Evolutionary conservation across 2,797 vertebrate genomes (phyloP), one percentile per base, ranked within the genome.

Genomic region (Pseudomugil gertrudae): DNA sequence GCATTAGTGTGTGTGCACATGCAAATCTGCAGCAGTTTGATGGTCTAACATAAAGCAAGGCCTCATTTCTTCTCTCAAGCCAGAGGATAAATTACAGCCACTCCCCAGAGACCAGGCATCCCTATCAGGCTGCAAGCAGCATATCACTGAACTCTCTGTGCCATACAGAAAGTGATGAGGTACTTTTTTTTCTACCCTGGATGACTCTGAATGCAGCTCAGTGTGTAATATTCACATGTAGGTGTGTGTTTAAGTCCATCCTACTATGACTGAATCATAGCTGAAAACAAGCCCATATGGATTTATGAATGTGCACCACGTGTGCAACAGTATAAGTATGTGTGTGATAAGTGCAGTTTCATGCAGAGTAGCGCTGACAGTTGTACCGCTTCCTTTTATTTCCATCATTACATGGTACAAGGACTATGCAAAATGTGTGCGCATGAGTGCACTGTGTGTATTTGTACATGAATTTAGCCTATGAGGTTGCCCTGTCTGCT

Each of bases 1-100:
- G 53, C 48, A 21, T 33, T 59, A 9, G 58, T 23, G 27, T 50
- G 45, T 2, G 1, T 60, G 71, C 29, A 54, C 48, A 67, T 62
- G 38, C 48, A 73, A 63, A 69, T 52, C 56, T 72, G 66, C 69
- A 84, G 81, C 63, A 72, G 70, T 85, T 81, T 89, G 87, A 92
- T 89, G 74, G 85, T 69, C 78, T 69, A 69, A 79, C 68, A 84
- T 92, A 92, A 92, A 93, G 73, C 76, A 87, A 74, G 81, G 71
- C 86, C 84, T 87, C 76, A 88, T 93, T 90, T 89, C 75, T 83
- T 58, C 65, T 64, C 74, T 76, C 70, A 79, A 74, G 71, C 74
- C 79, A 67, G 69, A 84, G 84, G 81, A 93, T 88, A 90, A 86
- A 87, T 92, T 85, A 90, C 81, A 83, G 76, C 57, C 80, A 56